phyloP scores from a whole-genome alignment of 2,888 invertebrate genomes.

The Fissipunctia ypsillon region DNA sequence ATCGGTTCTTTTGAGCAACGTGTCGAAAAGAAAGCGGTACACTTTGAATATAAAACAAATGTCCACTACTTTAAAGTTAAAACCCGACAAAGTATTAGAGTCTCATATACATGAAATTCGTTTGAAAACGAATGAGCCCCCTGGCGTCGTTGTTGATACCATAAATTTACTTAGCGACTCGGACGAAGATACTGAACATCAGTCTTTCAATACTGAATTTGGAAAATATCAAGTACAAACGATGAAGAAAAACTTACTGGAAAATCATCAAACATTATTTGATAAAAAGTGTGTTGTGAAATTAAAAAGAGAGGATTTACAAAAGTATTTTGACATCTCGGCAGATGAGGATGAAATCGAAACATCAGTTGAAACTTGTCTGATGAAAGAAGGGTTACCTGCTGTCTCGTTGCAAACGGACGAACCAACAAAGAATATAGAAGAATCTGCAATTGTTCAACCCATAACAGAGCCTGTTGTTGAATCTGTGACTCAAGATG shows the following conservation, averaged over 20 bases:
- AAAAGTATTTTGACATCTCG: slow-evolving; percentile 22
- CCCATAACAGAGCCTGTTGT: slow-evolving; percentile 2
- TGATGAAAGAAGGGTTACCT: background rate
- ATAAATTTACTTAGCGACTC: slow-evolving; percentile 86
- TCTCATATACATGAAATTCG: slow-evolving; percentile 70
- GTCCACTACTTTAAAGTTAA: slow-evolving; percentile 53
- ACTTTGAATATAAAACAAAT: slow-evolving; percentile 80
- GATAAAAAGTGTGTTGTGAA: slow-evolving; percentile 76
- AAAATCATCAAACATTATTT: slow-evolving; percentile 78
- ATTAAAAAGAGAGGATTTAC: slow-evolving; percentile 65
- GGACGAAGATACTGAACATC: slow-evolving; percentile 72
- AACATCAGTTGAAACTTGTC: background rate
- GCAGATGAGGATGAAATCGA: background rate
- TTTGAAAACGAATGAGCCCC: slow-evolving; percentile 21
- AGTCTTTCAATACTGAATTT: slow-evolving; percentile 77
- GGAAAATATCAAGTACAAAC: slow-evolving; percentile 75
- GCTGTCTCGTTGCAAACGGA: background rate
- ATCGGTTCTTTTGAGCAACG: slow-evolving; percentile 72
- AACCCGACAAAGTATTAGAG: slow-evolving; percentile 66
- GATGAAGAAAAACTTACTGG: slow-evolving; percentile 67
- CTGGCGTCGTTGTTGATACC: slow-evolving; percentile 71
- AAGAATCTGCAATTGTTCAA: background rate
- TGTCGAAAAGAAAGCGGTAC: slow-evolving; percentile 72
- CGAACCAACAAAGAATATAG: background rate
- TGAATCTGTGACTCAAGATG: slow-evolving; percentile 3